A percentile compares a stretch with the other conserved stretches of the same genome.
phyloP scores from a whole-genome alignment of 2,888 invertebrate genomes.

The Drosophila infuscata region DNA sequence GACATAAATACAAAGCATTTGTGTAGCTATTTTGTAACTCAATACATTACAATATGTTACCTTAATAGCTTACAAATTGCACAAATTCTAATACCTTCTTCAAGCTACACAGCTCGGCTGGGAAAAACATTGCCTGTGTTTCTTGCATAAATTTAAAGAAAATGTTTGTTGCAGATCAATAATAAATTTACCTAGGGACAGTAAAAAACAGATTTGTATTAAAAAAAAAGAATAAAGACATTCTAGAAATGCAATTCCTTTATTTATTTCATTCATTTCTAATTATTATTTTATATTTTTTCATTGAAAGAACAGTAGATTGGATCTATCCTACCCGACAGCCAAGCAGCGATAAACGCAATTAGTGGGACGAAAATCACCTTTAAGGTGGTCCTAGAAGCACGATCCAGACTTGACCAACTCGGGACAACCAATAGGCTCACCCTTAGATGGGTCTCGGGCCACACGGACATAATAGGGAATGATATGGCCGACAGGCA shows the following conservation, averaged over 20 bases:
- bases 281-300: neutral
- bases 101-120: neutral
- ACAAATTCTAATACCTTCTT: neutral
- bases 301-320: neutral
- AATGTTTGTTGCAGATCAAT: neutral
- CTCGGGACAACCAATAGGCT: too few relatives aligned
- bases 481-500: too few relatives aligned
- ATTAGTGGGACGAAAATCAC: too few relatives aligned
- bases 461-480: too few relatives aligned
- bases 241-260: neutral
- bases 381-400: too few relatives aligned
- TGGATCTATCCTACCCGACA: too few relatives aligned
- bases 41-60: neutral
- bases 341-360: too few relatives aligned
- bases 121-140: neutral
- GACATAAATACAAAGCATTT: neutral
- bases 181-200: neutral
- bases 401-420: too few relatives aligned
- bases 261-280: too few relatives aligned
- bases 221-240: too few relatives aligned
- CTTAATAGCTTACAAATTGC: neutral
- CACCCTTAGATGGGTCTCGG: too few relatives aligned
- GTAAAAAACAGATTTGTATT: neutral
- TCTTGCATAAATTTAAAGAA: neutral
- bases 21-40: neutral